These are phyloP conservation scores for Diorhabda carinulata DNA, from an alignment of 1,140 invertebrate species.

Conservation along the genomic window DNA sequence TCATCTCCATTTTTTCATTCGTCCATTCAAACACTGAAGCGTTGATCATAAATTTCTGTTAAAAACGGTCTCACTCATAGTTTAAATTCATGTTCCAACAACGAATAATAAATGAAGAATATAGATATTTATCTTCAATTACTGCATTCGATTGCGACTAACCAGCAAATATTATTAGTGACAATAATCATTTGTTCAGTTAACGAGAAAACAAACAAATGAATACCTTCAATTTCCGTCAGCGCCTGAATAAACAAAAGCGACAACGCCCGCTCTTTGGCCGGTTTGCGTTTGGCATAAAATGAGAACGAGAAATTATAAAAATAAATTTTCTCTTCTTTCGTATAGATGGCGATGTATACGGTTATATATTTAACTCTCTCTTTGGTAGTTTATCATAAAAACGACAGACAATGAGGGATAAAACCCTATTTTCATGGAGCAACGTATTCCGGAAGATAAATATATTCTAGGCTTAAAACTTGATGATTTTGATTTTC, in stretches of 20 bases:
- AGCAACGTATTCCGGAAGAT: too few relatives aligned
- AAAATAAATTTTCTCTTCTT: not conserved
- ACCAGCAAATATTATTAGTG: not conserved
- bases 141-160: not conserved
- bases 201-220: not conserved
- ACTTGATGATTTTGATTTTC: too few relatives aligned
- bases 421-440: too few relatives aligned
- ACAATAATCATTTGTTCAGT: not conserved
- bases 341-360: too few relatives aligned
- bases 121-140: constrained; percentile 3
- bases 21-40: too few relatives aligned
- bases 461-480: too few relatives aligned
- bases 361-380: too few relatives aligned
- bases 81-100: not conserved
- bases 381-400: too few relatives aligned
- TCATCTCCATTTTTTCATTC: too few relatives aligned
- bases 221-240: not conserved
- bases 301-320: not conserved
- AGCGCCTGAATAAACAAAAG: not conserved
- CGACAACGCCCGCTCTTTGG: not conserved
- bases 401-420: too few relatives aligned
- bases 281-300: not conserved
- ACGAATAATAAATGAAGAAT: not conserved
- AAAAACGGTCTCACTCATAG: not conserved
- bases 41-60: not conserved